Evolutionary conservation across 1,140 invertebrate species (phyloP), one percentile per base, ranked within the genome.

Genomic region (Halotydeus destructor): DNA sequence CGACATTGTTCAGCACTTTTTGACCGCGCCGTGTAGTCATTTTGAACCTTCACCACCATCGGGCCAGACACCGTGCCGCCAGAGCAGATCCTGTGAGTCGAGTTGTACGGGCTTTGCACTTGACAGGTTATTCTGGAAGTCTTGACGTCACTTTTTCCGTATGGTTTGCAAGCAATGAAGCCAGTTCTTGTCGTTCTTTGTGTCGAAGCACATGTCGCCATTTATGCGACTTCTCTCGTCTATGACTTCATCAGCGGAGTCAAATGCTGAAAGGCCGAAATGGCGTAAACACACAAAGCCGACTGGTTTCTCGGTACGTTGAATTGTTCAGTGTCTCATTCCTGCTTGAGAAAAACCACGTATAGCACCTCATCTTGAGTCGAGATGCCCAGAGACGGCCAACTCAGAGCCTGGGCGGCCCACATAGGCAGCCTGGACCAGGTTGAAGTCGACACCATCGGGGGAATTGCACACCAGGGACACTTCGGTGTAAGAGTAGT

Each of bases 401-500:
- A 96, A 59, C 46, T 86, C 76, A 1, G 78, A 80, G 3, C 86
- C 89, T 0, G 86, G 76, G 59, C 88, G 88, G 6, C 82, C 85
- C 5, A 96, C 73, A 57, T 77, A 89, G 0, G 83, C 86, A 1
- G 89, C 84, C 57, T 93, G 84, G 4, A 88, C 76, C 3, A 96
- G 63, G 61, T 93, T 93, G 55, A 89, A 94, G 30, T 62, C 54
- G 3, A 72, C 74, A 23, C 75, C 76, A 32, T 70, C 68, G 52
- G 72, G 68, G 50, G 69, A 69, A 19, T 74, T 78, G 60, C 93
- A 98, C 46, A 91, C 78, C 51, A 98, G 76, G 2, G 89, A 86
- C 47, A 97, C 86, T 64, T 97, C 93, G 5, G 84, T 91, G 60
- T 97, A 98, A 0, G 89, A 97, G 60, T 91, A 89, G 62, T 89